Conservation (phyloP, 2,888 invertebrate genomes). For the Heliconius ethilla region DNA sequence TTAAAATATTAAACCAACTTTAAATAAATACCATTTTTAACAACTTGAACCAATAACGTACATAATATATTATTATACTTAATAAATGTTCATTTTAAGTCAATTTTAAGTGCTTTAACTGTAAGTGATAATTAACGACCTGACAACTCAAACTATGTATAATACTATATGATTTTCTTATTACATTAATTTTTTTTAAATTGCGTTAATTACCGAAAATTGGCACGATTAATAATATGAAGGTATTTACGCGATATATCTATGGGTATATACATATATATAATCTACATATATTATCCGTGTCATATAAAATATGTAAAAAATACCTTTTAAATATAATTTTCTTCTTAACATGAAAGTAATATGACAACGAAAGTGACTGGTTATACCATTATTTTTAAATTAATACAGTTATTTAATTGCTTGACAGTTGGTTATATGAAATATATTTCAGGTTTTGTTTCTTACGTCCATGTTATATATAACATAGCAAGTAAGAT, state of each 20-base stretch:
- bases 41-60: background rate
- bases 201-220: background rate
- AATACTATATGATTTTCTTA: background rate
- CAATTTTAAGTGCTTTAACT: slow-evolving; percentile 3
- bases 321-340: background rate
- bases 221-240: background rate
- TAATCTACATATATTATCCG: background rate
- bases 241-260: background rate
- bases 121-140: slow-evolving; percentile 22
- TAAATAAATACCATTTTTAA: slow-evolving; percentile 1
- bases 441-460: no score
- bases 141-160: slow-evolving; percentile 20
- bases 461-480: no score
- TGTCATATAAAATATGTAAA: background rate
- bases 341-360: background rate
- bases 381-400: no score
- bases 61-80: slow-evolving; percentile 10
- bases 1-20: background rate
- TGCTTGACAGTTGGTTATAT: no score
- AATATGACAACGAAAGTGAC: background rate
- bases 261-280: background rate
- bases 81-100: background rate
- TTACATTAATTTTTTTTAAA: background rate
- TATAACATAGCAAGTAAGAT: no score
- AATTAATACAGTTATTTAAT: no score